phyloP scores from a whole-genome alignment of 2,797 vertebrate species.

The Amniataba percoides region DNA sequence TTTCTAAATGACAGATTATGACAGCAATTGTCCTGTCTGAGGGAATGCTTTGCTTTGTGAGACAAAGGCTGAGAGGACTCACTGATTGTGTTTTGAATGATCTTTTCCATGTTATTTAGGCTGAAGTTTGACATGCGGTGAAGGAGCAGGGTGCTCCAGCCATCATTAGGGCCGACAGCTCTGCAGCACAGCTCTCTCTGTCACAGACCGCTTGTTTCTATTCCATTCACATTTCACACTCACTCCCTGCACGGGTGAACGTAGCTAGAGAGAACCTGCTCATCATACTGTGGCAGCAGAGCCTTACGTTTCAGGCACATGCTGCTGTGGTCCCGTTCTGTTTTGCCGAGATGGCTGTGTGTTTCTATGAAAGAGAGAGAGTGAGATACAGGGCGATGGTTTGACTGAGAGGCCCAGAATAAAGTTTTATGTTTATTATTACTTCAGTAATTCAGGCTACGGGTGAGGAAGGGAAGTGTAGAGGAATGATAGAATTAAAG shows the following conservation, averaged over 20 bases:
- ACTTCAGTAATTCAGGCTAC: constrained; percentile 16
- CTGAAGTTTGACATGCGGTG: constrained; percentile 16
- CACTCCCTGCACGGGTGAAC: constrained; percentile 3
- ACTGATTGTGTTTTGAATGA: constrained; percentile 2
- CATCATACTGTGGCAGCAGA: constrained; percentile 7
- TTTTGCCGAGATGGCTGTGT: constrained; percentile 4
- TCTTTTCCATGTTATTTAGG: constrained; percentile 19
- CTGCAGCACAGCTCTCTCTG: constrained; percentile 36
- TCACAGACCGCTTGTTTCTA: constrained; percentile 40
- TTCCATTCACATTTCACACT: constrained; percentile 62
- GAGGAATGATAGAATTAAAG: constrained; percentile 11
- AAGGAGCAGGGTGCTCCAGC: constrained; percentile 24
- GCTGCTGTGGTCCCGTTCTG: constrained; percentile 5
- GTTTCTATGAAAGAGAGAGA: neutral
- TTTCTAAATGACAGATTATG: constrained; percentile 12
- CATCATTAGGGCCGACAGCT: constrained; percentile 41
- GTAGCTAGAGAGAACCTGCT: constrained; percentile 19
- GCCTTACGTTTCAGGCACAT: constrained; percentile 4
- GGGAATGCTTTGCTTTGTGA: neutral
- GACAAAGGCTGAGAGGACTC: neutral
- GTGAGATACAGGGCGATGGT: constrained; percentile 9
- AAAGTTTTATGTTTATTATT: constrained; percentile 20
- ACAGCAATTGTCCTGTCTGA: constrained; percentile 2
- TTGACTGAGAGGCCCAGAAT: constrained; percentile 23
- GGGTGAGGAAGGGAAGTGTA: constrained; percentile 13